Evolutionary conservation across 2,797 vertebrate species (phyloP), one percentile per base, ranked within the genome.

Genomic region (Cetoscarus ocellatus): DNA sequence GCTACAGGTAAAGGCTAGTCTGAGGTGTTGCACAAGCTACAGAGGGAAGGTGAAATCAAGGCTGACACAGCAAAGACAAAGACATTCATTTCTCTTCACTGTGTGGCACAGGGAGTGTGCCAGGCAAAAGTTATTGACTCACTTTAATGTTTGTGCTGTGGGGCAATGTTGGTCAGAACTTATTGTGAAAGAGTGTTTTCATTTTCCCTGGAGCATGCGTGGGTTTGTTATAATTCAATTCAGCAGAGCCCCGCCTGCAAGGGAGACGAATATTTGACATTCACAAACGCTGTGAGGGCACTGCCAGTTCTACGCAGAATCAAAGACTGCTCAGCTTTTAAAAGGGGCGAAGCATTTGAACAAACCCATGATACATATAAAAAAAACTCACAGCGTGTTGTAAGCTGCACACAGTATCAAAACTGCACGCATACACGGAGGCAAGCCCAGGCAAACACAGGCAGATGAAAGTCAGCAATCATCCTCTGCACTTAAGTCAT

Each of bases 391-490:
- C 61, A 61, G 75, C 69, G 34, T 79, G 77, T 81, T 75, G 58
- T 60, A 58, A 83, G 77, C 76, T 73, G 81, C 70, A 77, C 69
- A 45, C 42, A 0, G 59, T 39, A 64, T 61, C 60, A 63, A 67
- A 61, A 52, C 68, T 35, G 38, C 69, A 55, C 49, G 35, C 58
- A 38, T 44, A 39, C 50, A 56, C 34, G 44, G 35, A 62, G 84
- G 79, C 82, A 87, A 85, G 89, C 85, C 80, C 19, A 80, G 86
- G 85, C 88, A 86, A 86, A 91, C 76, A 64, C 14, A 6, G 80
- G 69, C 58, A 80, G 90, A 92, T 90, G 79, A 88, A 86, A 84
- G 72, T 68, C 50, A 48, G 56, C 75, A 68, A 70, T 54, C 73
- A 70, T 71, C 79, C 69, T 75, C 59, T 79, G 64, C 67, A 63